Conservation (phyloP, 2,797 vertebrate genomes). For the Paramormyrops hopkinsi region DNA sequence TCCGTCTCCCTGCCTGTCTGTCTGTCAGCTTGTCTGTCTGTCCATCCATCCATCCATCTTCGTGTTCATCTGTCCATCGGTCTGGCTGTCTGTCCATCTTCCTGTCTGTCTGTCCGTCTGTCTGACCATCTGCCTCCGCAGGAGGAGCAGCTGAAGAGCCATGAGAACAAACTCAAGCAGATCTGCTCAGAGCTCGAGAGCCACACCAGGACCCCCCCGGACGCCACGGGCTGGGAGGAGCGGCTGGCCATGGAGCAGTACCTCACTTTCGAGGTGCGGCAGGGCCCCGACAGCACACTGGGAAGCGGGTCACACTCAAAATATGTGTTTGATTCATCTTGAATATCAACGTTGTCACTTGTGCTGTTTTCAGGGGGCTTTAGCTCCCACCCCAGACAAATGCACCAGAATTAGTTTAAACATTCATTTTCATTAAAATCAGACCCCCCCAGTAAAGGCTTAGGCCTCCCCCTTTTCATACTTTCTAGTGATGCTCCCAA, state of each 20-base stretch:
- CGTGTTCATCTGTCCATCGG: too few species aligned
- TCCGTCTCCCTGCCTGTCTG: not conserved
- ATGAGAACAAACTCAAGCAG: conserved; percentile 91
- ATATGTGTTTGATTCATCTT: not conserved
- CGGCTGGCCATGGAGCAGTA: conserved; percentile 91
- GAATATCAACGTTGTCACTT: not conserved
- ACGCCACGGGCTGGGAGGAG: conserved; percentile 86
- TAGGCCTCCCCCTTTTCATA: not conserved
- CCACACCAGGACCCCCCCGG: conserved; percentile 74
- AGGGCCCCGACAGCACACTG: not conserved
- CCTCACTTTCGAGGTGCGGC: conserved; percentile 85
- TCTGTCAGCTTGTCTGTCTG: not conserved
- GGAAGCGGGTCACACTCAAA: not conserved
- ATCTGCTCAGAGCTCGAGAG: conserved; percentile 86
- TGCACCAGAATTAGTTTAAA: not conserved
- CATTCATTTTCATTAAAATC: not conserved
- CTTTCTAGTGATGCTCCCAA: not conserved
- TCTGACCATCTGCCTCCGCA: conserved; percentile 48
- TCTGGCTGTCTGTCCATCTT: not conserved
- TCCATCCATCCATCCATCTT: not conserved
- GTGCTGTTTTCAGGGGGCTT: not conserved
- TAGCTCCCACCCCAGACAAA: not conserved
- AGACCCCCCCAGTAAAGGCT: not conserved
- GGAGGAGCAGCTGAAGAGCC: conserved; percentile 89
- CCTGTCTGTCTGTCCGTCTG: not conserved